A percentile compares a stretch with the other conserved stretches of the same genome.
Evolutionary conservation across 2,113 vertebrate species (phyloP).

Genomic region (Arothron firmamentum): DNA sequence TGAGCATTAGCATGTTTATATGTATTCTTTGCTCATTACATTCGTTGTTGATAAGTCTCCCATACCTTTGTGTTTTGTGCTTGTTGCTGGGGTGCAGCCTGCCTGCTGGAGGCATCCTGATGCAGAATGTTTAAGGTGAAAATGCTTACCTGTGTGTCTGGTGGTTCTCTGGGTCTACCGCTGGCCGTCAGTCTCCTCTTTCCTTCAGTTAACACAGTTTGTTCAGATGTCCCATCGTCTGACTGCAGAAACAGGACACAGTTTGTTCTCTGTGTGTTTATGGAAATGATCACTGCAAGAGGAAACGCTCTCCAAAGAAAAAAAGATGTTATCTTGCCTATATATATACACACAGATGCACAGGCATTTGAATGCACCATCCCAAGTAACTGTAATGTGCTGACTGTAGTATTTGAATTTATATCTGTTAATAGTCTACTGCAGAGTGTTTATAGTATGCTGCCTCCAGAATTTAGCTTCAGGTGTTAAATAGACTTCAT

Average conservation of each 20-base stretch:
- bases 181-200: conserved; percentile 4
- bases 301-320: conserved; percentile 53
- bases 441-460: too few species aligned
- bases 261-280: conserved; percentile 45
- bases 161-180: not conserved
- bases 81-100: too few species aligned
- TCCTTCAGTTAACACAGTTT: conserved; percentile 29
- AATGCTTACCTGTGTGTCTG: conserved; percentile 1
- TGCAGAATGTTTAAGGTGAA: not conserved
- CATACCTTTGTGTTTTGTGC: too few species aligned
- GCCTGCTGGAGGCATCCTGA: too few species aligned
- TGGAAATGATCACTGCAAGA: conserved; percentile 50
- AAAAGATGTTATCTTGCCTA: conserved; percentile 42
- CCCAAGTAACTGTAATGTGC: not conserved
- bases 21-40: too few species aligned
- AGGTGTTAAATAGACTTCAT: too few species aligned
- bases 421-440: too few species aligned
- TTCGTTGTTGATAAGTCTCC: too few species aligned
- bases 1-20: too few species aligned
- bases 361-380: not conserved
- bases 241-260: conserved; percentile 13
- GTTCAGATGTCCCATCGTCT: conserved; percentile 53
- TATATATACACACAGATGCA: not conserved
- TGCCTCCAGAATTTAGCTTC: too few species aligned
- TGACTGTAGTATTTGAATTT: too few species aligned